phyloP scores from a whole-genome alignment of 2,113 vertebrate species.

The Agelaius tricolor region DNA sequence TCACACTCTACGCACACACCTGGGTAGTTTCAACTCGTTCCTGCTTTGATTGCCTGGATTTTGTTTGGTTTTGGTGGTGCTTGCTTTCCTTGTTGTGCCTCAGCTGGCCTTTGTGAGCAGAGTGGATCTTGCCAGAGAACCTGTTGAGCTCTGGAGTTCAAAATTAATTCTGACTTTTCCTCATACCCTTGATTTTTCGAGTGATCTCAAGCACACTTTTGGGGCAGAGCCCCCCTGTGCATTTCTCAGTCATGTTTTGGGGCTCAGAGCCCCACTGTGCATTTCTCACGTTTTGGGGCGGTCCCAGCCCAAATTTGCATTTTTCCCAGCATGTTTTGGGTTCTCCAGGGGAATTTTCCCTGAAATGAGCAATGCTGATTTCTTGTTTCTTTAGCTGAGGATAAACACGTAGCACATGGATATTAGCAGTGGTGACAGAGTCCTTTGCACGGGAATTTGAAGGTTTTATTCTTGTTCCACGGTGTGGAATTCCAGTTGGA shows the following conservation, averaged over 20 bases:
- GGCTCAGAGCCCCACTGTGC: not conserved
- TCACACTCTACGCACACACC: not conserved
- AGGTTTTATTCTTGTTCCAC: not conserved
- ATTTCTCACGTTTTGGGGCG: too few relatives aligned
- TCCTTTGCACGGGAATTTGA: not conserved
- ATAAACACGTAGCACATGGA: not conserved
- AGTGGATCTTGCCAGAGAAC: not conserved
- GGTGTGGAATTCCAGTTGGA: not conserved
- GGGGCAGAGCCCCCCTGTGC: not conserved
- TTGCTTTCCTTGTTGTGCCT: not conserved
- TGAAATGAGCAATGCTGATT: not conserved
- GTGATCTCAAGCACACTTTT: accelerated
- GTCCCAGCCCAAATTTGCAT: not conserved
- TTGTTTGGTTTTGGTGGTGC: too few relatives aligned
- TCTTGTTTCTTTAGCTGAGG: not conserved
- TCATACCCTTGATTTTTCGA: not conserved
- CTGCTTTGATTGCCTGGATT: not conserved
- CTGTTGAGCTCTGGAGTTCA: too few relatives aligned
- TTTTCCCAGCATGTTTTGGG: not conserved
- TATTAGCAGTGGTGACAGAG: not conserved
- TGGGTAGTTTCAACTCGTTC: accelerated
- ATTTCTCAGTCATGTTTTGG: not conserved
- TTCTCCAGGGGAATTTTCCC: not conserved
- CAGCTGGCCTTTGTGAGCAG: accelerated
- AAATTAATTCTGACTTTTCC: too few relatives aligned